phyloP scores from a whole-genome alignment of 92 coral and sea anemone species.

The Pocillopora meandrina region DNA sequence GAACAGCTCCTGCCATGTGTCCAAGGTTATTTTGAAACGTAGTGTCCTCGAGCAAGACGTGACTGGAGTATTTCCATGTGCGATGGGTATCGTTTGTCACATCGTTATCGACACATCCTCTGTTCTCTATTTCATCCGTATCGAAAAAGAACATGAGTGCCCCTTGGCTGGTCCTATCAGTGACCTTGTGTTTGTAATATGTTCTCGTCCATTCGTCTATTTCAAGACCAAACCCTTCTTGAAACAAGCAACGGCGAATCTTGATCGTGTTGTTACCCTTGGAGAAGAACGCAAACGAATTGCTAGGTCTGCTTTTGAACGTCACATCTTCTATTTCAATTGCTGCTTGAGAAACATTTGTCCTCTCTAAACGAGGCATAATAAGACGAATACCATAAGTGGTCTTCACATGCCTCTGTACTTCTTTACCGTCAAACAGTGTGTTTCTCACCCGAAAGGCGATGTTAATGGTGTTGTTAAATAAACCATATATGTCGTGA shows the following conservation, averaged over 20 bases:
- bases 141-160: slow-evolving; percentile 18
- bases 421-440: not conserved
- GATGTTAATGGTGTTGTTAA: slow-evolving; percentile 4
- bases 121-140: slow-evolving; percentile 1
- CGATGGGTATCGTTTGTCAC: slow-evolving; percentile 1
- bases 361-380: not conserved
- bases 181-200: not conserved
- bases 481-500: not conserved
- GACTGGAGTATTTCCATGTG: slow-evolving; percentile 14
- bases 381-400: slow-evolving; percentile 16
- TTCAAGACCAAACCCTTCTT: slow-evolving; percentile 6
- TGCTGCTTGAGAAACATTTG: not conserved
- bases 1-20: slow-evolving; percentile 27
- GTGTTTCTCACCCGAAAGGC: not conserved
- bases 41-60: slow-evolving; percentile 25
- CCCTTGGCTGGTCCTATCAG: slow-evolving; percentile 15
- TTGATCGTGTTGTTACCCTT: not conserved
- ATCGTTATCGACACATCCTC: not conserved
- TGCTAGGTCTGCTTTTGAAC: slow-evolving; percentile 2
- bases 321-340: slow-evolving; percentile 13
- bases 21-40: slow-evolving; percentile 29
- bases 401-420: not conserved
- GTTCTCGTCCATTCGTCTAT: not conserved
- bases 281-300: slow-evolving; percentile 3
- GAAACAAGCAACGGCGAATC: slow-evolving; percentile 6